Evolutionary conservation across 2,113 vertebrate genomes (phyloP), one percentile per base, ranked within the genome.

Genomic region (Hymenochirus boettgeri): DNA sequence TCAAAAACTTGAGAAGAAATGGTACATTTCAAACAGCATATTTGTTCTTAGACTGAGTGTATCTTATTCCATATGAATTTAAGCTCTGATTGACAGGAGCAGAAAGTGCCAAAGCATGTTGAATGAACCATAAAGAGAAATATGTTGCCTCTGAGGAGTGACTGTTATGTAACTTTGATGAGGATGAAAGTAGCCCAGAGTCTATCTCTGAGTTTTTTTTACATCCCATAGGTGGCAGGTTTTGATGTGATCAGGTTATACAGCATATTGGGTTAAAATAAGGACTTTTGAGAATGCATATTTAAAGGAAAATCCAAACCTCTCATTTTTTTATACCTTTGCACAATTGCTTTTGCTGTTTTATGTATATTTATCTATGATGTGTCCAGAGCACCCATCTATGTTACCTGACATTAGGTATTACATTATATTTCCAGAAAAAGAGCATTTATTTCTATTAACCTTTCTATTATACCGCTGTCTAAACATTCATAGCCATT

Each of bases 1-100:
- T 5, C 46, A 22, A 21, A 22, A 48, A 42, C n/a, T 42, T 42
- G n/a, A 37, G 29, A 23, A 37, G 55, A 18, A 37, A 42, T 42
- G 27, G 26, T 58, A 27, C 23, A 42, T 58, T 58, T 58, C 56
- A 58, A 42, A 60, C 39, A 47, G 39, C 39, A 47, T 60, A 60
- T 29, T 47, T 47, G 25, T 60, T 42, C 42, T 60, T 1, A 56
- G 7, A 35, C 15, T 35, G 29, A 29, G 27, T 21, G 37, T n/a
- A 35, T 29, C 27, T 29, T 47, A 60, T 60, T 46, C 57, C 42
- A 29, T 47, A 46, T 47, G 39, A 47, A 47, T 39, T 42, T 58
- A 37, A 45, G 35, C 22, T 19, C 21, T 26, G 29, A 22, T 13
- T 29, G 60, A n/a, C 54, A 57, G 54, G 13, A 57, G 29, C 10